Conservation (phyloP, 2,113 vertebrate genomes). For the Sylvietta virens region DNA sequence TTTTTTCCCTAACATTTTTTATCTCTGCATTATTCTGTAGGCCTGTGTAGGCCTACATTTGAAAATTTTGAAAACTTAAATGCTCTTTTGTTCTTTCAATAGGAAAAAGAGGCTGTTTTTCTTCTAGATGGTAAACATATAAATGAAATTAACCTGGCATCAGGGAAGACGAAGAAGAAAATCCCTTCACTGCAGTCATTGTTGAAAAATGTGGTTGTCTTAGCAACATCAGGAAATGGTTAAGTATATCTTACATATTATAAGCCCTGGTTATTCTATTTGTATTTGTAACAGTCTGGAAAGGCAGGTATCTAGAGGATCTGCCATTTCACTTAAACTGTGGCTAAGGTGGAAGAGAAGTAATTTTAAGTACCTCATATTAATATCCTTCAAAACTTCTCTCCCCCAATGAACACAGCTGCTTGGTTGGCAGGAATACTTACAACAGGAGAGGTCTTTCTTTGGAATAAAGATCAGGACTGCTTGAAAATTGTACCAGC, state of each 20-base stretch:
- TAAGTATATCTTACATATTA: slow-evolving; percentile 25
- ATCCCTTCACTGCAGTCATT: slow-evolving; percentile 82
- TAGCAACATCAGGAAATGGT: slow-evolving; percentile 86
- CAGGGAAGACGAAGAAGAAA: slow-evolving; percentile 88
- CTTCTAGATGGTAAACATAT: slow-evolving; percentile 85
- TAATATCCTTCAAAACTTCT: not conserved
- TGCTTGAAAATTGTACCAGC: slow-evolving; percentile 78
- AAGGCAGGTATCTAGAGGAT: not conserved
- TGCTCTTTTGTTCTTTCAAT: not conserved
- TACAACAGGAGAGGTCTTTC: slow-evolving; percentile 84
- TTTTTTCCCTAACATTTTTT: not conserved
- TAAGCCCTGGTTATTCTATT: not conserved
- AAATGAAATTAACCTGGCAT: slow-evolving; percentile 86
- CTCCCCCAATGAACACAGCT: slow-evolving; percentile 68
- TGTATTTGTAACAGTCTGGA: not conserved
- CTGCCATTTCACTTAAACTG: not conserved
- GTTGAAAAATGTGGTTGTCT: slow-evolving; percentile 78
- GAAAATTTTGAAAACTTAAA: not conserved
- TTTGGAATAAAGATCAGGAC: slow-evolving; percentile 93
- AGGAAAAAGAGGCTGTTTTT: slow-evolving; percentile 92
- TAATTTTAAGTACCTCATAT: not conserved
- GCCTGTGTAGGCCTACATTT: not conserved
- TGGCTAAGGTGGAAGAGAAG: not conserved
- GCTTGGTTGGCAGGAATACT: slow-evolving; percentile 87
- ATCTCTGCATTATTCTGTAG: not conserved